Base-by-base conservation (phyloP, 1,140 invertebrate genomes). In the Frieseomelitta varia region DNA sequence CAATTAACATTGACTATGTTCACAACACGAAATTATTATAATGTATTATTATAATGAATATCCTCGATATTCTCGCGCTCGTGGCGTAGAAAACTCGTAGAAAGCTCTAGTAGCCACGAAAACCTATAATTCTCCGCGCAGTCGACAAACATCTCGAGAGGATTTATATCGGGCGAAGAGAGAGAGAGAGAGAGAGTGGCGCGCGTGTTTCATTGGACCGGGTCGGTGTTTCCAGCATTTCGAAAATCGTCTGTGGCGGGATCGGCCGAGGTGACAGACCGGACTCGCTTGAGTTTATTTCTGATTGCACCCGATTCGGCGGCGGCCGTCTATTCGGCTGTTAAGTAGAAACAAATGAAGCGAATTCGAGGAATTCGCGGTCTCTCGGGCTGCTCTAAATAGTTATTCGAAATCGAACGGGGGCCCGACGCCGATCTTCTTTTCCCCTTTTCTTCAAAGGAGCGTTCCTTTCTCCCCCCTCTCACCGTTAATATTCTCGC, bases 321-420 rank as follows among this genome's bases (percentile, higher is more conserved):
- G 77, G 55, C 55, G 75, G 21, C 68, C 53, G 69, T 53, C 84
- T 81, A 85, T 88, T 85, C 78, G 58, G 53, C 68, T 30, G 27
- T 87, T 87, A 85, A 81, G 68, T 87, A 85, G 78, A 78, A 85
- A 87, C 77, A 87, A 88, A 87, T 85, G 74, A 87, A 81, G 47
- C 14, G 76, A 86, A 87, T 87, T 85, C 78, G 34, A n/a, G 34
- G 68, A 80, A 88, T 88, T 77, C 63, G 55, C 51, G 34, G 78
- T 83, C 56, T 79, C 72, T 47, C 55, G 61, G 30, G n/a, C 34
- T 65, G 81, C 74, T 87, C 76, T 81, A 84, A 74, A 85, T 87
- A 87, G 63, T 87, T 84, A 56, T 81, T 73, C 78, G 79, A 85
- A 79, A 81, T 81, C 61, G 81, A 85, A 72, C 83, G 83, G 39